phyloP scores from a whole-genome alignment of 2,113 vertebrate genomes.

The Bubo blakistoni region DNA sequence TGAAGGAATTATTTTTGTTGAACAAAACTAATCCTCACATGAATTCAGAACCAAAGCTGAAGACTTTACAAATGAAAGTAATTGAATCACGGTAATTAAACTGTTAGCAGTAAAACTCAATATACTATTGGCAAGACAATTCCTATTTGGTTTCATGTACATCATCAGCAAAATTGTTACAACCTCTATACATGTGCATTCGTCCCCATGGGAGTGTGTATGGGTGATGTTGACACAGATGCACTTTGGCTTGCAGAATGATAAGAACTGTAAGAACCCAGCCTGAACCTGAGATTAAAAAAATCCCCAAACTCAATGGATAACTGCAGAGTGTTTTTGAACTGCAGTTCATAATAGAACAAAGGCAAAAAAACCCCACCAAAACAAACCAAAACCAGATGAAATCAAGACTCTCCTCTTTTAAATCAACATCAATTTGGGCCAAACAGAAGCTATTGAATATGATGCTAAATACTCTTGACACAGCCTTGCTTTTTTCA shows the following conservation, averaged over 20 bases:
- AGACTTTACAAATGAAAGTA: not conserved
- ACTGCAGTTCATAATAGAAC: not conserved
- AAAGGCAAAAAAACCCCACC: not conserved
- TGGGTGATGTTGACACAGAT: not conserved
- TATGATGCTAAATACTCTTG: not conserved
- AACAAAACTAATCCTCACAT: not conserved
- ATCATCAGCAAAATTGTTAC: not conserved
- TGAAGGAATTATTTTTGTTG: not conserved
- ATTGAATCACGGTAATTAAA: not conserved
- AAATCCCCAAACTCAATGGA: not conserved
- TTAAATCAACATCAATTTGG: not conserved
- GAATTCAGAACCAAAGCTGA: not conserved
- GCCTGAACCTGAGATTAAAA: not conserved
- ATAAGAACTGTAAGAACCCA: not conserved
- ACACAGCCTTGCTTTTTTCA: not conserved
- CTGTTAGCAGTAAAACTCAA: not conserved
- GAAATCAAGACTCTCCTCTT: not conserved
- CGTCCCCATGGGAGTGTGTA: rapidly evolving
- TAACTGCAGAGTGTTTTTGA: not conserved
- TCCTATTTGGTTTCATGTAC: not conserved
- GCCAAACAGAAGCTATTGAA: not conserved
- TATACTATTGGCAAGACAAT: not conserved
- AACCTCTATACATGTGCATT: not conserved
- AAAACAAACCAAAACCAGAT: not conserved
- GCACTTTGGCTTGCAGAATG: not conserved